Conservation (phyloP, 2,797 vertebrate genomes). For the Alauda arvensis region DNA sequence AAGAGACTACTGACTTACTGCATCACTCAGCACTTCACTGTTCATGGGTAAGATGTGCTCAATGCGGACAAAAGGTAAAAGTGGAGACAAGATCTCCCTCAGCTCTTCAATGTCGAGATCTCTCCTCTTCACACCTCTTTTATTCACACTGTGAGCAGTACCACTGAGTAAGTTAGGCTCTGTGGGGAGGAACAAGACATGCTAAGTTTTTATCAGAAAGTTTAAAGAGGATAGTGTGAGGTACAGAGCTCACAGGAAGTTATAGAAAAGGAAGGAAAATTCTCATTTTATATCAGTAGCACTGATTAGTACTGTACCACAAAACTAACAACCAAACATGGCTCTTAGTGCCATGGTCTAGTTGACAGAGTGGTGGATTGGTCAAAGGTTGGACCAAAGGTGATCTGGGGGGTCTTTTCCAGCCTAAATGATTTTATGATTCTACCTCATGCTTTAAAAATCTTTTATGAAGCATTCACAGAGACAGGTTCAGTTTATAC, state of each 20-base stretch:
- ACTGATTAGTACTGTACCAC: not conserved
- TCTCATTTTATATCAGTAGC: not conserved
- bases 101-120: slow-evolving; percentile 96
- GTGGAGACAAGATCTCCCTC: slow-evolving; percentile 90
- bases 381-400: not conserved
- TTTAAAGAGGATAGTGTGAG: not conserved
- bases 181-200: slow-evolving; percentile 57
- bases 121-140: slow-evolving; percentile 92
- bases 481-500: not conserved
- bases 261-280: not conserved
- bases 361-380: not conserved
- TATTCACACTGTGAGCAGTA: slow-evolving; percentile 97
- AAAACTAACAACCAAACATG: not conserved
- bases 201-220: not conserved
- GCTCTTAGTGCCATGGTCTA: not conserved
- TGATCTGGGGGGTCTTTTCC: not conserved
- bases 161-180: slow-evolving; percentile 97
- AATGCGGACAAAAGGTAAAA: slow-evolving; percentile 89
- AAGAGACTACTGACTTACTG: slow-evolving; percentile 73
- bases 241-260: not conserved
- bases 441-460: not conserved
- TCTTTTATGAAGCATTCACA: not conserved
- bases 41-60: slow-evolving; percentile 94
- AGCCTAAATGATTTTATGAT: not conserved
- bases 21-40: slow-evolving; percentile 86